Conservation (phyloP, 2,888 invertebrate species). For the Tiliacea aurago region DNA sequence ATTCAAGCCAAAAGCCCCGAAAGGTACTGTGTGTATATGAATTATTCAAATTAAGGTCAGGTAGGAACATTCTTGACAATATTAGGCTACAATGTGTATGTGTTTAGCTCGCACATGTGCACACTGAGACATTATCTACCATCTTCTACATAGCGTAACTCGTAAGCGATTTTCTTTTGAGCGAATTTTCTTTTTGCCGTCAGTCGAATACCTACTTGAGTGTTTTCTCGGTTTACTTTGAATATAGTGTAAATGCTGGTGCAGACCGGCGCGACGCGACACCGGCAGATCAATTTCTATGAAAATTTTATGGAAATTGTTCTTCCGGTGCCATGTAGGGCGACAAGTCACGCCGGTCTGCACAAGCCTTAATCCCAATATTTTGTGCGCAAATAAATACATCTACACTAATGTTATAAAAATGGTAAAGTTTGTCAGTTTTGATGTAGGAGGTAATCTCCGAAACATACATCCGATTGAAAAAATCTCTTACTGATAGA, state of each 20-base stretch:
- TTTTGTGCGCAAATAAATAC: background rate
- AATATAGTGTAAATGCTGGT: background rate
- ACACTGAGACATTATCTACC: slow-evolving; percentile 4
- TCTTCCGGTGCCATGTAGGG: too few relatives aligned
- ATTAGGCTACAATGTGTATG: background rate
- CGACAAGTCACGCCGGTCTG: too few relatives aligned
- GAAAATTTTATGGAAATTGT: too few relatives aligned
- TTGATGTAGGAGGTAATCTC: too few relatives aligned
- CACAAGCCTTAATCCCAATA: background rate
- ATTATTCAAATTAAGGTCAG: slow-evolving; percentile 43
- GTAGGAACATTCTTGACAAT: slow-evolving; percentile 2
- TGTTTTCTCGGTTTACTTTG: background rate
- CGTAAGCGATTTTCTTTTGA: background rate
- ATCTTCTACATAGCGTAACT: background rate
- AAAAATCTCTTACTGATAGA: too few relatives aligned
- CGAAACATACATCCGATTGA: too few relatives aligned
- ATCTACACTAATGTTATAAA: background rate
- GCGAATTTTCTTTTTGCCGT: background rate
- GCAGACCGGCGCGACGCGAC: too few relatives aligned
- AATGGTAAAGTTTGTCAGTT: too few relatives aligned
- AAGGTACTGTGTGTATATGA: slow-evolving; percentile 22
- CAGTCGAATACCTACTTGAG: background rate
- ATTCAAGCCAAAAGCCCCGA: background rate
- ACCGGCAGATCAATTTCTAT: too few relatives aligned
- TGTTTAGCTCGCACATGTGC: background rate